Percentiles rank a stretch among this genome's conserved stretches.
Evolutionary conservation across 2,888 invertebrate species (phyloP).

Genomic region (Brenthis hecate): DNA sequence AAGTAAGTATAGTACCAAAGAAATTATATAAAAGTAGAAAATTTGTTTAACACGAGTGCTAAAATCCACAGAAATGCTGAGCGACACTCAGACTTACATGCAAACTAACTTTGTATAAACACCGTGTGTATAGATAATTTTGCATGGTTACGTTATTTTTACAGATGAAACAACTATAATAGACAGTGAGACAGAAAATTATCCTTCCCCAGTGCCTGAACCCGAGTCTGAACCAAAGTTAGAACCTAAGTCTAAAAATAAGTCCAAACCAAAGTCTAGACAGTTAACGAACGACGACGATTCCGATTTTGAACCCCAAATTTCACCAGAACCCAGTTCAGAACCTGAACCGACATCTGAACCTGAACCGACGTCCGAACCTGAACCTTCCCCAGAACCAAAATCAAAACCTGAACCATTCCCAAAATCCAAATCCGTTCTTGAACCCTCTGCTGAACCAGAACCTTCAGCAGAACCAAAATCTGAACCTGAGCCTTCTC

Average conservation of each 20-base stretch:
- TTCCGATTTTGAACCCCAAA: conserved; percentile 50
- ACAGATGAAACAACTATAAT: conserved; percentile 64
- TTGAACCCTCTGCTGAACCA: conserved; percentile 52
- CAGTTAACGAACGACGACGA: conserved; percentile 58
- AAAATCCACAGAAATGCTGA: conserved; percentile 42
- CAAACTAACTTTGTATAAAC: conserved; percentile 50
- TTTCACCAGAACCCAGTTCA: conserved; percentile 1
- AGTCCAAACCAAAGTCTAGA: conserved; percentile 58
- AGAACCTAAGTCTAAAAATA: conserved; percentile 63
- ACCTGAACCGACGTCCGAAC: conserved; percentile 66
- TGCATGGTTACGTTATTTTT: conserved; percentile 75
- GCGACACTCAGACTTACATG: conserved; percentile 34
- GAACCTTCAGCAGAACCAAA: conserved; percentile 60
- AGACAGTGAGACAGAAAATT: conserved; percentile 46
- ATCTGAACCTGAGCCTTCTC: conserved; percentile 48
- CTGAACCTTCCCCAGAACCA: conserved; percentile 49
- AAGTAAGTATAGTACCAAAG: conserved; percentile 40
- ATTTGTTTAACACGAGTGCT: conserved; percentile 45
- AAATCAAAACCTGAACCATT: conserved; percentile 56
- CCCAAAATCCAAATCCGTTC: conserved; percentile 65
- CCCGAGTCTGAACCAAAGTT: conserved; percentile 57
- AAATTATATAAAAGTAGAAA: conserved; percentile 34
- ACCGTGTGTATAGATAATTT: conserved; percentile 57
- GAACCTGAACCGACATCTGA: conserved; percentile 52
- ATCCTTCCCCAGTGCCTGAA: conserved; percentile 49